Base-by-base conservation (phyloP, 2,113 vertebrate genomes). In the Salvator merianae region DNA sequence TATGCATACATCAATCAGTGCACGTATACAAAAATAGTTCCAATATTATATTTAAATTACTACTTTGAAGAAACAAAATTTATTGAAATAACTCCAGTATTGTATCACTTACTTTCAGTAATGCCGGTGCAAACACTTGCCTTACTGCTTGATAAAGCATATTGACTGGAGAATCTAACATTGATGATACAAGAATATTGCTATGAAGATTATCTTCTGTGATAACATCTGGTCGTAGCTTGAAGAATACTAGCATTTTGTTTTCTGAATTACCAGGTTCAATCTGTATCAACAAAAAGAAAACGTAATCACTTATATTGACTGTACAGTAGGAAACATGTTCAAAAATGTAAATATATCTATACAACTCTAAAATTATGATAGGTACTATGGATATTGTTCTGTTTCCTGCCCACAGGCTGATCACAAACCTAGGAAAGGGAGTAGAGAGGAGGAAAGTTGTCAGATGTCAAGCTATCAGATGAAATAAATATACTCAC, bases 171-270 rank as follows among this genome's bases (percentile, higher is more conserved):
- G 99, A 99, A 82, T 99, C 97, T 74, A 98, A 86, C 98, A 99
- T 98, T 75, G 99, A 99, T 1, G 98, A 99, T 63, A 99, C 97
- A 77, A 99, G 96, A 89, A 99, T 94, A 84, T 96, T 98, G 85
- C 92, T 96, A 55, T 98, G 97, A 84, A 99, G 94, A 91, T 99
- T 99, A 55, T 98, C 97, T 88, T 98, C 98, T 3, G 98, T 98
- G 86, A 99, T 98, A 40, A 98, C 96, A 80, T 97, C 97, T 30
- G 98, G 98, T 43, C 95, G 94, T 87, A 99, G 94, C 91, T 99
- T 99, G 94, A 99, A 99, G 94, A 99, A 99, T 79, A 99, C 98
- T 93, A 99, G 86, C 63, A 98, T 95, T 38, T 97, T 97, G 81
- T 97, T 96, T 90, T 95, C 91, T 76, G 94, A 95, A 79, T 96